Base-by-base conservation (phyloP, 2,888 invertebrate species). In the Caenorhabditis wallacei region DNA sequence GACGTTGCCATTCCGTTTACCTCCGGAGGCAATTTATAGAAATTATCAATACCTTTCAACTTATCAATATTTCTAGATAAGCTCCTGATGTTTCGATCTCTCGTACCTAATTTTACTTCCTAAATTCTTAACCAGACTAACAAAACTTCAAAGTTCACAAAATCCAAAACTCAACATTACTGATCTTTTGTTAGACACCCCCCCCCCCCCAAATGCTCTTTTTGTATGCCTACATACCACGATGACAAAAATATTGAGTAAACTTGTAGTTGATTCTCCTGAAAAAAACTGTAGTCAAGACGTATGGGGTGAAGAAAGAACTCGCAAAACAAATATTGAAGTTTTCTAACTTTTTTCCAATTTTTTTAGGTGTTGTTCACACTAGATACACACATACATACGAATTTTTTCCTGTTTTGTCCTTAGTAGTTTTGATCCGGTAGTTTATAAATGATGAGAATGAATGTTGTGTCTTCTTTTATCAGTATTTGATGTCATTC, bases 181-280 rank as follows among this genome's bases (percentile, higher is more conserved):
- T 37, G 56, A 56, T 74, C 43, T 66, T 51, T 53, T 43, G 75
- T 75, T 75, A 66, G 37, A 66, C 57, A 66, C 46, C 56, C 69
- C 40, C 16, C 22, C 20, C 46, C 56, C 69, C 37, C n/a, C 16
- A 20, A 13, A 37, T 66, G 56, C 74, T 56, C 35, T 70, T 57
- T 70, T 10, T 66, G 75, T 75, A 66, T 66, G 40, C 48, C 51
- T 59, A 75, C 66, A 75, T n/a, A 40, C 48, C 64, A 37, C 30
- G 56, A 56, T 56, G 54, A 74, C 63, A 75, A 40, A 48, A 56
- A 43, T 66, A 57, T 63, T 37, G 56, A 56, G 64, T 56, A 75
- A 75, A 75, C 75, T 66, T 66, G 66, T 75, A 75, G 75, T 75
- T 75, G 56, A 74, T 74, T 74, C 43, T 8, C 30, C 66, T 35